phyloP scores from a whole-genome alignment of 2,888 invertebrate genomes.

The Seira musarum region DNA sequence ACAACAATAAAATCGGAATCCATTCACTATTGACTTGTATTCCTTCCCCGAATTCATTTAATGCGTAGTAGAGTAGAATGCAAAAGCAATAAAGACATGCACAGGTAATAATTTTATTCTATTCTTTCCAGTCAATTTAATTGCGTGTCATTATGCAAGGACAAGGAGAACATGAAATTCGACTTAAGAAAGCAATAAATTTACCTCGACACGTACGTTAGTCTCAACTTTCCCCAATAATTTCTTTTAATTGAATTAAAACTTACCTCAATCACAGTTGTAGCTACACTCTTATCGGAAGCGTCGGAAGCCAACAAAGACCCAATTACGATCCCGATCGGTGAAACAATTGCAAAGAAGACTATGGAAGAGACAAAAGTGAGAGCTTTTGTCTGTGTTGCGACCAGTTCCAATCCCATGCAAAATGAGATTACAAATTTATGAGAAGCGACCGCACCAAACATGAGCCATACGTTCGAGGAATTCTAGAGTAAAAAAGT shows the following conservation, averaged over 20 bases:
- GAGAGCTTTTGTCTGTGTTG: constrained; percentile 62
- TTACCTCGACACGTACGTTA: no score
- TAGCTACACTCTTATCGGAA: constrained; percentile 36
- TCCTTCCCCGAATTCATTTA: no score
- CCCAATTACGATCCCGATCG: constrained; percentile 74
- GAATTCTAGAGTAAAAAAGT: constrained; percentile 59
- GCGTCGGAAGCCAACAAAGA: constrained; percentile 70
- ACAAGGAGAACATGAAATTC: no score
- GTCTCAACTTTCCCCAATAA: no score
- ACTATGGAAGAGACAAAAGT: constrained; percentile 72
- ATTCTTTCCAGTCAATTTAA: no score
- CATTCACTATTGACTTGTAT: not conserved
- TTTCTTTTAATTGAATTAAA: not conserved
- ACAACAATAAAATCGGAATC: not conserved
- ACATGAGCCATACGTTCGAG: constrained; percentile 71
- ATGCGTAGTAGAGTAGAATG: no score
- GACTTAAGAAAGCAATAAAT: no score
- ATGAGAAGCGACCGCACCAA: constrained; percentile 72
- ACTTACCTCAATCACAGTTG: constrained; percentile 66
- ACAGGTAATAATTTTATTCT: no score
- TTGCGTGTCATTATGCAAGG: no score
- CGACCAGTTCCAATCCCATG: constrained; percentile 71
- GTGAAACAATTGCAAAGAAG: constrained; percentile 73
- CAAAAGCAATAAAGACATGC: no score
- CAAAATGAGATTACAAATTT: constrained; percentile 72